A percentile compares a stretch with the other conserved stretches of the same genome.
phyloP scores from a whole-genome alignment of 2,888 invertebrate genomes.

The Amphiduros pacificus region DNA sequence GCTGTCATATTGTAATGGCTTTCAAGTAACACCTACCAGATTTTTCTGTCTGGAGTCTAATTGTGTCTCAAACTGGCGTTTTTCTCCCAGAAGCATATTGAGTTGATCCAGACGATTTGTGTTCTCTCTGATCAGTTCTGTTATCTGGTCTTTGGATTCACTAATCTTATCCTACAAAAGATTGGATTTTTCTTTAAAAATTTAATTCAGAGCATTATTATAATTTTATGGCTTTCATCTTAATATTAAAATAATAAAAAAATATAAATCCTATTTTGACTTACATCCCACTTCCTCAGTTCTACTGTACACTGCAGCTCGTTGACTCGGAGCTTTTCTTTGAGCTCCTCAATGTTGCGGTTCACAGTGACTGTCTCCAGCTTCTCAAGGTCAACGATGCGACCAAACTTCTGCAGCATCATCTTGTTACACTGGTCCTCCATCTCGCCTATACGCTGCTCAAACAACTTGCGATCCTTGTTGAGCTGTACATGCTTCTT shows the following conservation, averaged over 20 bases:
- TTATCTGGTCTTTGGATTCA: constrained; percentile 45
- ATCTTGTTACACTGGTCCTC: constrained; percentile 53
- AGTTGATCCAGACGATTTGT: constrained; percentile 53
- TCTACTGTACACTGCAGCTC: constrained; percentile 52
- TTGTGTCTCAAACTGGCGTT: constrained; percentile 42
- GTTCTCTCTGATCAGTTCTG: constrained; percentile 50
- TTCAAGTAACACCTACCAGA: constrained; percentile 41
- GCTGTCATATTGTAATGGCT: not conserved
- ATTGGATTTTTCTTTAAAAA: no score
- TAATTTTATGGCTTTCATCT: constrained; percentile 4
- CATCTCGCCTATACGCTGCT: constrained; percentile 50
- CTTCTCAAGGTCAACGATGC: constrained; percentile 56
- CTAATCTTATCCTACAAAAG: constrained; percentile 43
- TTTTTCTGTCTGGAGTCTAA: constrained; percentile 55
- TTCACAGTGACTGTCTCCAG: constrained; percentile 59
- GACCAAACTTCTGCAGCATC: constrained; percentile 59
- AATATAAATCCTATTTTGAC: no score
- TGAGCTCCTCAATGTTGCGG: constrained; percentile 56
- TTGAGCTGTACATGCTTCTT: constrained; percentile 55
- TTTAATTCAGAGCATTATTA: not conserved
- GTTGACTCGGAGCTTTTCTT: constrained; percentile 51
- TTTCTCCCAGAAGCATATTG: constrained; percentile 48
- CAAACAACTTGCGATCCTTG: constrained; percentile 54
- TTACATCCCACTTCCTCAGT: constrained; percentile 49
- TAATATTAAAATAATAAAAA: not conserved